Evolutionary conservation across 1,140 invertebrate species (phyloP).

Genomic region (Drosophila nasuta): DNA sequence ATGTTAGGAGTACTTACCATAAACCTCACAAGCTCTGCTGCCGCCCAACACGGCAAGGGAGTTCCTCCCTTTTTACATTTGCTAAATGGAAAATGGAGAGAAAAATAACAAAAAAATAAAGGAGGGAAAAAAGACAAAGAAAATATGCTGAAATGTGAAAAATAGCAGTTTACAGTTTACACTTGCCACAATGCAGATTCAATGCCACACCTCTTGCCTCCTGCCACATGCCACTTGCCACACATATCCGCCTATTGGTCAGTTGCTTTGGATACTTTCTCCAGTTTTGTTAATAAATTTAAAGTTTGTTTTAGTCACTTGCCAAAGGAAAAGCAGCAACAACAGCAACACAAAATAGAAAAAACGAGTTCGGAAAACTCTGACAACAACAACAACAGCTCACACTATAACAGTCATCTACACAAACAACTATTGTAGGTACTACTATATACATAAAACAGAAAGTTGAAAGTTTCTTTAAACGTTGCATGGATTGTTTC

Average conservation of each 20-base stretch:
- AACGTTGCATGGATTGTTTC: conserved; percentile 76
- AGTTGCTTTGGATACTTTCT: conserved; percentile 52
- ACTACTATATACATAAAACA: conserved; percentile 47
- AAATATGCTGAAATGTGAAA: conserved; percentile 67
- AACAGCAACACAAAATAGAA: conserved; percentile 16
- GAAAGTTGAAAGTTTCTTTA: conserved; percentile 74
- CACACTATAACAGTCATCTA: background rate
- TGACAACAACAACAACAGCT: conserved; percentile 3
- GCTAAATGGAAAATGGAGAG: conserved; percentile 41
- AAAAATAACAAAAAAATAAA: background rate
- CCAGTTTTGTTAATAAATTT: conserved; percentile 76
- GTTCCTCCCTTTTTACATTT: conserved; percentile 40
- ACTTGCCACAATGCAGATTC: conserved; percentile 55
- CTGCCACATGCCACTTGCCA: background rate
- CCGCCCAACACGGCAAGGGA: background rate
- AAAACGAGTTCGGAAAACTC: conserved; percentile 21
- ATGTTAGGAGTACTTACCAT: conserved; percentile 63
- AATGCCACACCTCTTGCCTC: conserved; percentile 32
- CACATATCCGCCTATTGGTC: conserved; percentile 26
- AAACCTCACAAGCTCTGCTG: conserved; percentile 52
- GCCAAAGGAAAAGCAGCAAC: conserved; percentile 5
- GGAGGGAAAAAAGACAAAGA: conserved; percentile 6
- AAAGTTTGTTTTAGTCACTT: conserved; percentile 72
- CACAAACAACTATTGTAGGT: conserved; percentile 19
- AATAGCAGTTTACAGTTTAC: conserved; percentile 70